Base-by-base conservation (phyloP, 2,113 vertebrate genomes). In the Phalacrocorax carbo region DNA sequence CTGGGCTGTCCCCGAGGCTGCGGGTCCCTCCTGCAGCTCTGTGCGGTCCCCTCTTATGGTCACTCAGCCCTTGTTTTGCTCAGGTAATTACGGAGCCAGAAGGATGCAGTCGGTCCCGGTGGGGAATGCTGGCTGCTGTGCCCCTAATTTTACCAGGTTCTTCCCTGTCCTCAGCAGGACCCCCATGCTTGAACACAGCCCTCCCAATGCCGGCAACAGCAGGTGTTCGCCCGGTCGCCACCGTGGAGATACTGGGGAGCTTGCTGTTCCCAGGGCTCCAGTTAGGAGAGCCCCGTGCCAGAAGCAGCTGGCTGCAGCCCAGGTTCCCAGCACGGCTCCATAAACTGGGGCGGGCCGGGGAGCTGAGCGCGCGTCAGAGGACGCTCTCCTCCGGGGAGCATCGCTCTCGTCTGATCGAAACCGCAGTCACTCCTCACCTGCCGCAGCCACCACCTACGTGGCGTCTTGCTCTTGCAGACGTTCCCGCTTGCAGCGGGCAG, bases 171-270 rank as follows among this genome's bases (percentile, higher is more conserved):
- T 20, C 57, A 17, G 15, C 25, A 36, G 61, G 71, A 30, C 30
- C 83, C 36, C 34, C 3, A 2, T 1, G 5, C 61, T 49, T 4
- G 42, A 27, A 15, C 23, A 0, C 36, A 22, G 61, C 20, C 36
- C 36, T 40, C 25, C 44, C 0, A 1, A 22, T 9, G 19, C 58
- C 20, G 2, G 69, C 54, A 42, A 10, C n/a, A 55, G 62, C 40
- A 14, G 26, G 26, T 2, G 9, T 30, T 85, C 1, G 19, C 70
- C 52, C 0, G 6, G 29, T 49, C 2, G 5, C 40, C 25, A 1
- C 26, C 0, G 3, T 1, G 80, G 72, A 6, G 66, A 10, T 12
- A 1, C 51, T 0, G 3, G 71, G 87, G 42, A 21, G 38, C 11
- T 64, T 8, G 12, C 8, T 11, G 64, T 20, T 65, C 44, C 68